A percentile compares a stretch with the other conserved stretches of the same genome.
Evolutionary conservation across 64 coral and sea anemone species (phyloP).

Genomic region (Orbicella faveolata): DNA sequence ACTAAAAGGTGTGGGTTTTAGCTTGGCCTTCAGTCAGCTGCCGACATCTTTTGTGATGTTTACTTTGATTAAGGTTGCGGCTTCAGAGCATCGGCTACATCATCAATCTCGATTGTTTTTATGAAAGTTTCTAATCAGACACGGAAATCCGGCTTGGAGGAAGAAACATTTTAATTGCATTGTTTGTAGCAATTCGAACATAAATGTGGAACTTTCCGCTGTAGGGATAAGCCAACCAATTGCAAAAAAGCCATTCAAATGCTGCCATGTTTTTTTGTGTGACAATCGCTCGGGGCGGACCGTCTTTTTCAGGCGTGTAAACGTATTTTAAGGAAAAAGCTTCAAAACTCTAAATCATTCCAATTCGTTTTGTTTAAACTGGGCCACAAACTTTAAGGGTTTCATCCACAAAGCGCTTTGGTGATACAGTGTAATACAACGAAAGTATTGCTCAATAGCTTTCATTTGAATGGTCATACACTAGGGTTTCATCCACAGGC

Average conservation of each 20-base stretch:
- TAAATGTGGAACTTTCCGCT: not conserved
- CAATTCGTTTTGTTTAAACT: no score
- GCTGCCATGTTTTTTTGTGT: not conserved
- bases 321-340: not conserved
- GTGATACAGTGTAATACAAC: no score
- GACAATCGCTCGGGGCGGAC: not conserved
- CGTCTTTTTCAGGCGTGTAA: not conserved
- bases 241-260: not conserved
- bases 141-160: not conserved
- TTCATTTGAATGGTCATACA: no score
- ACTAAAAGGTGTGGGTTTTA: not conserved
- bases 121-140: conserved; percentile 10
- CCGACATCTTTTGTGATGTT: no score
- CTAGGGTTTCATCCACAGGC: no score
- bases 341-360: not conserved
- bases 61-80: not conserved
- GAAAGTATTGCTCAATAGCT: no score
- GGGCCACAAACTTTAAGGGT: no score
- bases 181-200: not conserved
- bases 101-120: not conserved
- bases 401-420: no score
- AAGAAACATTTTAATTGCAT: conserved; percentile 2
- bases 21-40: not conserved
- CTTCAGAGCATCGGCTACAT: not conserved
- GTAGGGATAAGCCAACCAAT: not conserved